Base-by-base conservation (phyloP, 1,140 invertebrate genomes). In the Neomicropteryx cornuta region DNA sequence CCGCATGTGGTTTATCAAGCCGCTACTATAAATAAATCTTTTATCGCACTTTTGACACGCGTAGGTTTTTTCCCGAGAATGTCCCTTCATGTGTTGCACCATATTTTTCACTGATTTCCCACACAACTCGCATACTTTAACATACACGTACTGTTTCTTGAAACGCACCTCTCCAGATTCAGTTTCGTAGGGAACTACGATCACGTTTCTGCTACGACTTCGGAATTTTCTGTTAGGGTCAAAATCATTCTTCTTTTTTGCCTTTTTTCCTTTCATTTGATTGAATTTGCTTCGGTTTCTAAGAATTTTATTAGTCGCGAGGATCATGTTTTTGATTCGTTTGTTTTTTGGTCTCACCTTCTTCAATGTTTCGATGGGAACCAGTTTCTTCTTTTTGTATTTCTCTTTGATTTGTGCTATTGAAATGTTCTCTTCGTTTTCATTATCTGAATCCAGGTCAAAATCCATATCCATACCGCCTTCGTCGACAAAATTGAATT, bases 21-120 rank as follows among this genome's bases (percentile, higher is more conserved):
- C 62, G 27, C 63, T 62, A 30, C 59, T 60, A 32, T 65, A 71
- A 22, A 60, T 65, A 42, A 71, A 74, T 32, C 53, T 64, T 47
- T 70, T 76, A 11, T 66, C 61, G 51, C 75, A 79, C 11, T 66
- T 49, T 14, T 68, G 49, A 47, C 76, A 79, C 8, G 52, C 55
- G 47, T 73, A 73, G 1, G 65, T 57, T 43, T 70, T 72, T 18
- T 65, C 63, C 1, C 56, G 62, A 2, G 67, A 67, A 43, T 79
- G 76, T 28, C 55, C 58, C 38, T 63, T 61, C 45, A 72, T 49
- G 32, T 75, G 72, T 43, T 67, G 67, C 22, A 66, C 51, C 6
- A 71, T 49, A 24, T 64, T 66, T 30, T 53, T 50, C 4, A 62
- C 65, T 23, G 58, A 47, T 38, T 64, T 66, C 0, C 66, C 66